Base-by-base conservation (phyloP, 1,140 invertebrate species). In the Camponotus floridanus region DNA sequence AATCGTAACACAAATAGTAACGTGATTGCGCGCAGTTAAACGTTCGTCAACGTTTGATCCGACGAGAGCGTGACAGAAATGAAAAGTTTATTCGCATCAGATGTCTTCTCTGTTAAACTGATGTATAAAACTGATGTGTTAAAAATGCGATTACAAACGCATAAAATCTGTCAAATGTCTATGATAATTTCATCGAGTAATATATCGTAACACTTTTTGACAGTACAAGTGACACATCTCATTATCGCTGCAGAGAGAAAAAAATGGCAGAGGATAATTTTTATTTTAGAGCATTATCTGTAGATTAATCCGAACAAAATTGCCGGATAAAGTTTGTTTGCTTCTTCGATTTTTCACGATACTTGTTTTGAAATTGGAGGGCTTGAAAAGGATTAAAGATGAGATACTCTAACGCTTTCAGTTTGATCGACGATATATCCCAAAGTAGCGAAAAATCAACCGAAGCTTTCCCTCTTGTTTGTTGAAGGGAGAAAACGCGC, bases 301-400 rank as follows among this genome's bases (percentile, higher is more conserved):
- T 45, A 36, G 45, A 81, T 21, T 42, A 83, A 74, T 83, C 18
- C n/a, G 18, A 5, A 33, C 26, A 36, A 73, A 74, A 83, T 83
- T 61, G 55, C 39, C 39, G 39, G 39, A 74, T 36, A 83, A 73
- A 15, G 39, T 0, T 62, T 70, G 31, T 45, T 61, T 73, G 67
- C 68, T 83, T 74, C 74, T 74, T 83, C 15, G 31, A 83, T 21
- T 74, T 26, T 45, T 11, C 33, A 79, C 33, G 76, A 51, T 55
- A 31, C 64, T 33, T 70, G 26, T 26, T 8, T 9, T 18, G 55
- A 2, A 18, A 21, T 36, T 61, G n/a, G 33, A 26, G 51, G 31
- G 15, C 39, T 36, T 70, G 55, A 73, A 74, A 51, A 71, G 13
- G 42, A 83, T 83, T 83, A 61, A 74, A 83, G 55, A 21, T 8